Percentiles rank a stretch among this genome's conserved stretches.
phyloP scores from a whole-genome alignment of 30 jellyfish, hydroid and myxozoan species.

The Hydra vulgaris region DNA sequence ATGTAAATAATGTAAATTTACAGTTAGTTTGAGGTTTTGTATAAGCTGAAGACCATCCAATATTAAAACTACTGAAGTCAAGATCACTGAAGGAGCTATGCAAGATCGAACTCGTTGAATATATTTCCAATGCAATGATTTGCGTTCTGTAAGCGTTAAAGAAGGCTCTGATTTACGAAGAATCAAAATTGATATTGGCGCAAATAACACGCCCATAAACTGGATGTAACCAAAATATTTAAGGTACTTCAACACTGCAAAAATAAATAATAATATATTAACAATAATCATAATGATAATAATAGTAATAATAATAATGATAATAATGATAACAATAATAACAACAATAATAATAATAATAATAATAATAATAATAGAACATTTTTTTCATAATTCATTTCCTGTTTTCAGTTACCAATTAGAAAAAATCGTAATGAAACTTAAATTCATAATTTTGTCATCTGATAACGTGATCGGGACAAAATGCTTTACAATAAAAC shows the following conservation, averaged over 20 bases:
- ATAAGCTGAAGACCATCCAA: neutral
- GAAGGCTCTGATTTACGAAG: neutral
- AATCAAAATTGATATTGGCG: constrained; percentile 39
- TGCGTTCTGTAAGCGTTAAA: neutral
- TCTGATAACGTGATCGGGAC: no score
- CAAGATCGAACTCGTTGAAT: neutral
- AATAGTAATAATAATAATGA: no score
- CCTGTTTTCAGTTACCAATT: no score
- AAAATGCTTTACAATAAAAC: no score
- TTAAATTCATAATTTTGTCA: no score
- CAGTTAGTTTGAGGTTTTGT: neutral
- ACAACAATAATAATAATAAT: no score
- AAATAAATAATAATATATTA: neutral
- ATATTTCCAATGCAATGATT: neutral
- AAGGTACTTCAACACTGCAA: constrained; percentile 32
- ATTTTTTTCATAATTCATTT: no score
- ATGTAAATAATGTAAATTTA: no score
- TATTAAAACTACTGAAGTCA: neutral
- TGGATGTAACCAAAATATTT: constrained; percentile 50
- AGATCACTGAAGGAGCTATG: neutral
- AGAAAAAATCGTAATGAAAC: no score
- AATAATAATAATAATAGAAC: no score
- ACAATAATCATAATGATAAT: no score
- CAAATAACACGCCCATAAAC: constrained; percentile 49
- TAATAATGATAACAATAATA: no score